Evolutionary conservation across 2,113 vertebrate genomes (phyloP).

Genomic region (Hoplias malabaricus): DNA sequence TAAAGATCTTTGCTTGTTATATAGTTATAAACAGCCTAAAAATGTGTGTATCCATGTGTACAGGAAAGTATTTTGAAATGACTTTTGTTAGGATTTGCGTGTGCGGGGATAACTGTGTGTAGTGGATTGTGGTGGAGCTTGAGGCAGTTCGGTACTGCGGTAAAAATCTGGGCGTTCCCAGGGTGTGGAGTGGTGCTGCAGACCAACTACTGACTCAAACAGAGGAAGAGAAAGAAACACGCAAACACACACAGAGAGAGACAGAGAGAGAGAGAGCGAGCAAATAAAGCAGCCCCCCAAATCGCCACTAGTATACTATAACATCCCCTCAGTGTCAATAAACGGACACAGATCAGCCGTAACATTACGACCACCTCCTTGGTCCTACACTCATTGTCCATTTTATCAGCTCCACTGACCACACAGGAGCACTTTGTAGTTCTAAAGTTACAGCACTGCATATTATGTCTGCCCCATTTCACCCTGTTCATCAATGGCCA

Average conservation of each 20-base stretch:
- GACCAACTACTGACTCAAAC: slow-evolving; percentile 40
- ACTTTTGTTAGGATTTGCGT: not conserved
- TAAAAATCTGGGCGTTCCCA: slow-evolving; percentile 46
- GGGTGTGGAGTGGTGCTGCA: slow-evolving; percentile 35
- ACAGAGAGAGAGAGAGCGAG: not conserved
- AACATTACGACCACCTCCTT: too few species aligned
- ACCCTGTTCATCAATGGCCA: too few species aligned
- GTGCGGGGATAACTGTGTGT: slow-evolving; percentile 8
- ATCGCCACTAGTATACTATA: not conserved
- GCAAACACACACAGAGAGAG: not conserved
- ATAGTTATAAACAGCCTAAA: not conserved
- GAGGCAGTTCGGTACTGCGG: slow-evolving; percentile 44
- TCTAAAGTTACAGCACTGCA: too few species aligned
- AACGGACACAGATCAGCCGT: not conserved
- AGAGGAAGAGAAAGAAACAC: not conserved
- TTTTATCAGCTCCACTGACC: too few species aligned
- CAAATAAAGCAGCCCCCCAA: not conserved
- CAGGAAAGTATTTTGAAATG: not conserved
- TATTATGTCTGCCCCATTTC: too few species aligned
- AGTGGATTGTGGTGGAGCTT: slow-evolving; percentile 24
- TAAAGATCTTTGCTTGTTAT: not conserved
- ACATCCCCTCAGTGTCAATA: not conserved
- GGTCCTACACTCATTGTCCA: too few species aligned
- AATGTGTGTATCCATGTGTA: not conserved
- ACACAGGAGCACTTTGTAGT: too few species aligned